Conservation (phyloP, 1,140 invertebrate species). For the Drosophila suzukii region DNA sequence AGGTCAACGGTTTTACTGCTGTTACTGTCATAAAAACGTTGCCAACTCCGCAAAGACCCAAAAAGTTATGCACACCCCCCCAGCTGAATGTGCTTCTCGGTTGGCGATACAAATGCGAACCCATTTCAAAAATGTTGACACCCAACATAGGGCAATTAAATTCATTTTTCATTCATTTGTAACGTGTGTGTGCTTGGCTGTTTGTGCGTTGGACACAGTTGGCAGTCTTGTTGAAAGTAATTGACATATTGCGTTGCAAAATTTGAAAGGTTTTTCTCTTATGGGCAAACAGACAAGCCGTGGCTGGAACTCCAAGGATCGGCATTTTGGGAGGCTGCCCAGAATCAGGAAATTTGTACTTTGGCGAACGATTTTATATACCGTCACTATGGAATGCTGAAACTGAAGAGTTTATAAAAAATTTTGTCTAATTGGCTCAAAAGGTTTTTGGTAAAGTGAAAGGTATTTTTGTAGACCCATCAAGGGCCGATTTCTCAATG, state of each 20-base stretch:
- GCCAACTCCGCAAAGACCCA: conserved; percentile 35
- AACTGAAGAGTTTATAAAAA: conserved; percentile 2
- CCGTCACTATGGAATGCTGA: conserved; percentile 1
- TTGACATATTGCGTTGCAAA: conserved; percentile 77
- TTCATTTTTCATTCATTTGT: conserved; percentile 80
- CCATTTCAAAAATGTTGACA: conserved; percentile 83
- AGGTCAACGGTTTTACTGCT: conserved; percentile 78
- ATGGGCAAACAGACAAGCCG: background rate
- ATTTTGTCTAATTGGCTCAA: background rate
- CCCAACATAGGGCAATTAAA: conserved; percentile 82
- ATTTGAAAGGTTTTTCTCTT: conserved; percentile 66
- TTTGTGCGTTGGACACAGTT: conserved; percentile 59
- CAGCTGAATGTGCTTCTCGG: conserved; percentile 38
- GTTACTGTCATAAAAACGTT: conserved; percentile 82
- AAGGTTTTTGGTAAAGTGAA: background rate
- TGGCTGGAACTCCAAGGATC: conserved; percentile 4
- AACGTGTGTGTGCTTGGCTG: conserved; percentile 16
- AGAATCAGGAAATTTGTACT: conserved; percentile 20
- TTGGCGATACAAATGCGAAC: conserved; percentile 58
- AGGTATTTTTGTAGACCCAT: background rate
- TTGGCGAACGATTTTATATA: conserved; percentile 5
- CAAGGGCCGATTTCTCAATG: background rate
- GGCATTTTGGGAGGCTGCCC: background rate
- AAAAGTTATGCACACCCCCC: conserved; percentile 28
- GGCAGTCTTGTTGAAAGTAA: conserved; percentile 76